Evolutionary conservation across 1,140 invertebrate species (phyloP).

Genomic region (Bombus haemorrhoidalis): DNA sequence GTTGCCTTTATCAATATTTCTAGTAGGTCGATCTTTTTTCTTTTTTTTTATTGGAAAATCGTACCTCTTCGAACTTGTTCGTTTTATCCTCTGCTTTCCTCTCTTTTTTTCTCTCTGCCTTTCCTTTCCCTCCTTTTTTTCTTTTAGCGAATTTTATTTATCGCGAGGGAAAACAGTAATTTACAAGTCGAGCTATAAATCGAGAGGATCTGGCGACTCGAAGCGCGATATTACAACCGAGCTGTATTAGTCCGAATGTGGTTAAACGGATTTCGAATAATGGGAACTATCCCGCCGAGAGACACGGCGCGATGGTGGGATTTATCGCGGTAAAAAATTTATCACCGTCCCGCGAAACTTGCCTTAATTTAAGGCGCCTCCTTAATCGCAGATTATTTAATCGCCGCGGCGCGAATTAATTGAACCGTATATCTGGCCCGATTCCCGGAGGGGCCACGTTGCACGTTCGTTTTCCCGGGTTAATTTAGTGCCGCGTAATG

Average conservation of each 20-base stretch:
- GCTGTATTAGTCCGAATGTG: background rate
- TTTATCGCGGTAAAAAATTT: constrained; percentile 34
- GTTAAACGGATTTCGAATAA: constrained; percentile 22
- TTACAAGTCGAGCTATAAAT: background rate
- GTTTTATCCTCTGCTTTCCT: background rate
- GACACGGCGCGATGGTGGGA: background rate
- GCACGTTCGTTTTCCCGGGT: no score
- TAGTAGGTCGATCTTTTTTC: background rate
- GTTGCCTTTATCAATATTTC: background rate
- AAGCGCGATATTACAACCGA: background rate
- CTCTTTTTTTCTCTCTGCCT: background rate
- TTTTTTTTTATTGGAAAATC: no score
- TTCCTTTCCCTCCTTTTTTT: no score
- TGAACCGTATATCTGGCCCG: background rate
- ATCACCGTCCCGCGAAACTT: constrained; percentile 2
- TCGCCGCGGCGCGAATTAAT: constrained; percentile 13
- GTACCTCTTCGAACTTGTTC: background rate
- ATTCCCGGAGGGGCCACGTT: background rate
- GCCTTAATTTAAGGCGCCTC: constrained; percentile 15
- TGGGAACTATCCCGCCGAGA: background rate
- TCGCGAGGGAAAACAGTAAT: background rate
- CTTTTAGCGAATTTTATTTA: background rate
- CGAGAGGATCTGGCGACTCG: background rate
- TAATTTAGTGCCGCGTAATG: no score
- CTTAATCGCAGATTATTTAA: constrained; percentile 47